Evolutionary conservation across 2,888 invertebrate species (phyloP).

Genomic region (Coelinius sp.): DNA sequence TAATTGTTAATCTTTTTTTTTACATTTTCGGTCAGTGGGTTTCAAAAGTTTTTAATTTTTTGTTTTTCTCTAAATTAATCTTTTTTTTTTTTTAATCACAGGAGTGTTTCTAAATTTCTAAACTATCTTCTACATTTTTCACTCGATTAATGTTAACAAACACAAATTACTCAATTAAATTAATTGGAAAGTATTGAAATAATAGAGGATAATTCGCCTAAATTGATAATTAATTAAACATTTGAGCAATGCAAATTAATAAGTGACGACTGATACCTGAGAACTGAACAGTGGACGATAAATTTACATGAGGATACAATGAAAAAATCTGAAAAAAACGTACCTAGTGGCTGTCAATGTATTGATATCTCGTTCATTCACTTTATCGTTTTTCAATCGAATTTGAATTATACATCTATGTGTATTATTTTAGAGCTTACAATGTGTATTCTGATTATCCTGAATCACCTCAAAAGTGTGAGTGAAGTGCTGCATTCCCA

Average conservation of each 20-base stretch:
- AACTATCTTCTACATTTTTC: background rate
- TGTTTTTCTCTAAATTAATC: slow-evolving; percentile 1
- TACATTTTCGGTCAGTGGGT: slow-evolving; percentile 37
- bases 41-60: slow-evolving; percentile 42
- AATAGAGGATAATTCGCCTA: background rate
- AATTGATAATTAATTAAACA: background rate
- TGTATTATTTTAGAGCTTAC: background rate
- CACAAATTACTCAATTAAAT: background rate
- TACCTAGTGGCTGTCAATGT: slow-evolving; percentile 47
- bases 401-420: background rate
- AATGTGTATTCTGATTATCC: slow-evolving; percentile 13
- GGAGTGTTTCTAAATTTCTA: slow-evolving; percentile 8
- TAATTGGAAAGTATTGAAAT: background rate
- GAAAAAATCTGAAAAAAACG: slow-evolving; percentile 14
- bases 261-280: slow-evolving; percentile 18
- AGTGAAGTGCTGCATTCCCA: slow-evolving; percentile 60
- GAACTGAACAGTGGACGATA: background rate
- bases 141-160: slow-evolving; percentile 1
- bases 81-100: background rate
- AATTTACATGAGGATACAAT: slow-evolving; percentile 6
- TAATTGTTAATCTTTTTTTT: slow-evolving; percentile 30
- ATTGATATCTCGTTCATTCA: slow-evolving; percentile 18
- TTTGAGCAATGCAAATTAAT: slow-evolving; percentile 18
- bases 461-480: slow-evolving; percentile 52
- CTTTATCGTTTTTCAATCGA: background rate